Conservation (phyloP, 2,113 vertebrate species). For the Engystomops pustulosus region DNA sequence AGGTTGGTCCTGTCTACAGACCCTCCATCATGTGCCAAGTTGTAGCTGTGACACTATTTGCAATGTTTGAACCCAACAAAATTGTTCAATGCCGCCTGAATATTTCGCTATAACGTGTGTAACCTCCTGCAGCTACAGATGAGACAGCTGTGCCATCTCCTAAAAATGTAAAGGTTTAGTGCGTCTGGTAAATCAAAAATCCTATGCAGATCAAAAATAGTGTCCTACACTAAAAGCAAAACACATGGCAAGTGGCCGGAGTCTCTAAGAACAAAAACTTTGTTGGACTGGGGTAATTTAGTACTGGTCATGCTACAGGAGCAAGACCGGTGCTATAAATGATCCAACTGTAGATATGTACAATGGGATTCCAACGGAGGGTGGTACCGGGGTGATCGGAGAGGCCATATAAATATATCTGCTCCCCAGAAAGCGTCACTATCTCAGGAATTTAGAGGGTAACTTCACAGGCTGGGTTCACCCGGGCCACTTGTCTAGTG, state of each 20-base stretch:
- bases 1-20: conserved; percentile 3
- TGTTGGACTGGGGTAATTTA: conserved; percentile 1
- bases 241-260: background rate
- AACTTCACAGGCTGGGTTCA: background rate
- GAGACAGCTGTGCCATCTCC: background rate
- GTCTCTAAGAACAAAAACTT: background rate
- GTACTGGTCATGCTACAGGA: background rate
- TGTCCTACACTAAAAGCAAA: background rate
- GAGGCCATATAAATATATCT: conserved; percentile 1
- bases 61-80: conserved; percentile 15
- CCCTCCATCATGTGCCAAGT: conserved; percentile 40
- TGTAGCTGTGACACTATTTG: conserved; percentile 29
- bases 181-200: background rate
- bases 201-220: background rate
- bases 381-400: background rate
- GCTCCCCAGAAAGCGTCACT: background rate
- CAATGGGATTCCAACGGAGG: conserved; percentile 14
- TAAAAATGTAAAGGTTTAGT: background rate
- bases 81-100: conserved; percentile 11
- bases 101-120: background rate
- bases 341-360: background rate
- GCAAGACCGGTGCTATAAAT: background rate
- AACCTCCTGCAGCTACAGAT: too few species aligned
- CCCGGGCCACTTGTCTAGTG: background rate
- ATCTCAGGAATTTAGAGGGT: background rate